A percentile compares a stretch with the other conserved stretches of the same genome.
phyloP scores from a whole-genome alignment of 2,888 invertebrate genomes.

The Dione juno region DNA sequence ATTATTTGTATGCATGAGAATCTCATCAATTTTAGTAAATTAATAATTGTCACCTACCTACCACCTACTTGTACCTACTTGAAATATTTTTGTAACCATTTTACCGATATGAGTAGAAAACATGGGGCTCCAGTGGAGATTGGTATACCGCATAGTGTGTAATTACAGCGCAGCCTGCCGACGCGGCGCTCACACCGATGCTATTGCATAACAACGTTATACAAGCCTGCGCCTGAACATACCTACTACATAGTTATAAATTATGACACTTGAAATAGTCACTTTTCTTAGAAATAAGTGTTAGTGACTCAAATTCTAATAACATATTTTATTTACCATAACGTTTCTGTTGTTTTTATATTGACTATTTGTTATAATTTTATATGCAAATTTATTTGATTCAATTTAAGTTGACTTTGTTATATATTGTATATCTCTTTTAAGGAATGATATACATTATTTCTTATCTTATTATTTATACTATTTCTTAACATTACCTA shows the following conservation, averaged over 20 bases:
- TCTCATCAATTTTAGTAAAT: slow-evolving; percentile 1
- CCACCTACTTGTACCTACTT: background rate
- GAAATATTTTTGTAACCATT: background rate
- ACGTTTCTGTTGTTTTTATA: background rate
- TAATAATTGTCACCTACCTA: too few species aligned
- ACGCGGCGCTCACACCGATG: slow-evolving; percentile 49
- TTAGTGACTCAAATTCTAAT: background rate
- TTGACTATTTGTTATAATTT: background rate
- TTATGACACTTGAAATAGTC: slow-evolving; percentile 62
- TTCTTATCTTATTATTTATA: background rate
- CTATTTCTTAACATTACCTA: background rate
- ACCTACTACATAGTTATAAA: slow-evolving; percentile 66
- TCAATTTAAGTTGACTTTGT: background rate
- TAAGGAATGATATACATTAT: background rate
- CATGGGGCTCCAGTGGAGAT: slow-evolving; percentile 43
- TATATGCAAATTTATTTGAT: background rate
- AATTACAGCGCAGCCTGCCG: slow-evolving; percentile 67
- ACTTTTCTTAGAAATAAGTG: slow-evolving; percentile 45
- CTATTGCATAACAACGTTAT: slow-evolving; percentile 71
- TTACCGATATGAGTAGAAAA: slow-evolving; percentile 1
- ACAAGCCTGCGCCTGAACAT: slow-evolving; percentile 55
- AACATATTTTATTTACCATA: background rate
- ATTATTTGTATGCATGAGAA: too few species aligned
- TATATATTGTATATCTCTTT: background rate
- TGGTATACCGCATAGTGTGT: slow-evolving; percentile 55